Evolutionary conservation across 2,888 invertebrate genomes (phyloP).

Genomic region (Celastrina argiolus): DNA sequence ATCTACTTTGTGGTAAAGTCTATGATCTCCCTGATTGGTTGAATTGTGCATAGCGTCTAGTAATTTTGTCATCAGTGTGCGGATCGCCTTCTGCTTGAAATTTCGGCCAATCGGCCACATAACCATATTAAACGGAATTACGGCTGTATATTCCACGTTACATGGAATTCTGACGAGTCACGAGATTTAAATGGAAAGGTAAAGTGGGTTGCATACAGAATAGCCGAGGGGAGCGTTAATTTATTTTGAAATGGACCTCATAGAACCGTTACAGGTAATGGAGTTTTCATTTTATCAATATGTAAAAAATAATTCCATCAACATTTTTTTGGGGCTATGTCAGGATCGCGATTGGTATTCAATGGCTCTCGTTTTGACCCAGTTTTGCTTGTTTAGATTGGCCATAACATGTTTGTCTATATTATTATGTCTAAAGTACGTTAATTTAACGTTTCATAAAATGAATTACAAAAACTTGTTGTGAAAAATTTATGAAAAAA

Average conservation of each 20-base stretch:
- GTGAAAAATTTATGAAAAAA: too few species aligned
- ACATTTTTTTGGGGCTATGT: neutral
- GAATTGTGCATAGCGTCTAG: too few species aligned
- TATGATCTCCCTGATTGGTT: too few species aligned
- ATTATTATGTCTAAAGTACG: too few species aligned
- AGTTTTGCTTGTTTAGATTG: neutral
- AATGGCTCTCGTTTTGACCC: neutral
- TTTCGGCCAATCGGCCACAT: neutral
- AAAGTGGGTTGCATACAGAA: conserved; percentile 3
- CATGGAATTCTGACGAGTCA: conserved; percentile 10
- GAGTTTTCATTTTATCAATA: neutral
- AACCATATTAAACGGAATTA: neutral
- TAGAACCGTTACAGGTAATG: conserved; percentile 11
- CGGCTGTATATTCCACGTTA: conserved; percentile 1
- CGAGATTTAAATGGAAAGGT: conserved; percentile 15
- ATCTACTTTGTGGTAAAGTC: too few species aligned
- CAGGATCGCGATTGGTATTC: neutral
- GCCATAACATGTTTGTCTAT: neutral
- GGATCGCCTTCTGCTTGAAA: too few species aligned
- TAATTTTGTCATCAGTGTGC: too few species aligned
- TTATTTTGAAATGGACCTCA: conserved; percentile 7
- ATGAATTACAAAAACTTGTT: too few species aligned
- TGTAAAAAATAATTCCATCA: conserved; percentile 8
- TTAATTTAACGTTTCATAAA: too few species aligned
- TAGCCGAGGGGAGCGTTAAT: conserved; percentile 8